Conservation (phyloP, 2,797 vertebrate species). For the Etheostoma nigrum region DNA sequence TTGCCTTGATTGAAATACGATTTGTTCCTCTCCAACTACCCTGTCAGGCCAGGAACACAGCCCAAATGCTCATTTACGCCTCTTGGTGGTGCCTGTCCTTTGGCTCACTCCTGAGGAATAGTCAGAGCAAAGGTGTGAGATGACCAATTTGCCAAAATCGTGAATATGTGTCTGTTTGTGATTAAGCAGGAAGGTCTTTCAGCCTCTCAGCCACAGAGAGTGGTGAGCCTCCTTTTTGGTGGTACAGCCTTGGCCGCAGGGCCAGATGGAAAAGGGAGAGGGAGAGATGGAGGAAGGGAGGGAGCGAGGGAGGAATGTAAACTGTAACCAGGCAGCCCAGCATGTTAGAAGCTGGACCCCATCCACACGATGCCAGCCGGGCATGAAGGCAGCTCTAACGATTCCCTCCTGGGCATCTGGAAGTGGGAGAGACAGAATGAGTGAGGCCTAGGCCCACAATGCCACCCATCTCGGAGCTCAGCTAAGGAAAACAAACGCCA, state of each 20-base stretch:
- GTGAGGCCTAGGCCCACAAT: constrained; percentile 73
- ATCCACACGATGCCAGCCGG: constrained; percentile 77
- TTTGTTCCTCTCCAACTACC: constrained; percentile 39
- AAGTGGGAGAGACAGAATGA: constrained; percentile 75
- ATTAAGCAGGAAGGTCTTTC: constrained; percentile 66
- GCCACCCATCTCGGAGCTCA: constrained; percentile 81
- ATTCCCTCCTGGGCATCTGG: constrained; percentile 80
- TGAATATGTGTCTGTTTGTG: constrained; percentile 67
- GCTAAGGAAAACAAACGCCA: constrained; percentile 79
- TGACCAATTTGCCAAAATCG: constrained; percentile 71
- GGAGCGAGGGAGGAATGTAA: constrained; percentile 65
- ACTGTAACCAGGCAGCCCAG: constrained; percentile 74
- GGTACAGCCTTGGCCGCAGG: constrained; percentile 71
- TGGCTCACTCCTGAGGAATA: constrained; percentile 65
- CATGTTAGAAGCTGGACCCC: constrained; percentile 75
- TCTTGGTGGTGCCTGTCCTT: constrained; percentile 50
- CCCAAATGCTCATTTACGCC: constrained; percentile 37
- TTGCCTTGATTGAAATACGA: constrained; percentile 53
- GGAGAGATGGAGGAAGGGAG: constrained; percentile 56
- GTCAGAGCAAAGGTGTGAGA: constrained; percentile 69
- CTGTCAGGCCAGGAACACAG: constrained; percentile 16
- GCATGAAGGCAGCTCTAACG: constrained; percentile 77
- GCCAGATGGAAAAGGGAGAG: constrained; percentile 70
- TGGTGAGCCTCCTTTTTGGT: constrained; percentile 66
- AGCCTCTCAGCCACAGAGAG: constrained; percentile 54